A percentile compares a stretch with the other conserved stretches of the same genome.
Conservation (phyloP, 1,140 invertebrate species). For the Scaptodrosophila lebanonensis region DNA sequence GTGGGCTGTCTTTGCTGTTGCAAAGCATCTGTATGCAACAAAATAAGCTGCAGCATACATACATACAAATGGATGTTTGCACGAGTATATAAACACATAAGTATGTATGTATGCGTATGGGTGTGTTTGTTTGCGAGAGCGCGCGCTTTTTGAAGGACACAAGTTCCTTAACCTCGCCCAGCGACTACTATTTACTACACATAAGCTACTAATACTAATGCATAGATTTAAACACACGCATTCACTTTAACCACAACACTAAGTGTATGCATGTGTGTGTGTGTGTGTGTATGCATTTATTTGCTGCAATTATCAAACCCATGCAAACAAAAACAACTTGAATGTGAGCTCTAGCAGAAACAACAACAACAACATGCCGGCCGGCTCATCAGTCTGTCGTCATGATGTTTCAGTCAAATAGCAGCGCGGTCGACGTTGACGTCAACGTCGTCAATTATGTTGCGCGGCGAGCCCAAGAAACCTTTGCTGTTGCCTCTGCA, state of each 20-base stretch:
- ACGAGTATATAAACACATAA: background rate
- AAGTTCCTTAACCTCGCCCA: constrained; percentile 63
- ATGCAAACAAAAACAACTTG: too few species aligned
- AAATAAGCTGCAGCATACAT: constrained; percentile 11
- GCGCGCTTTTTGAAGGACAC: constrained; percentile 68
- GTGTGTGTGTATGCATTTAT: constrained; percentile 24
- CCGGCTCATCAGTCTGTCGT: too few species aligned
- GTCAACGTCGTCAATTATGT: too few species aligned
- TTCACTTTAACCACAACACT: constrained; percentile 20
- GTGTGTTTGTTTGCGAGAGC: constrained; percentile 20
- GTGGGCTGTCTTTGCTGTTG: too few species aligned
- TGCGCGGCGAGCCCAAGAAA: constrained; percentile 2
- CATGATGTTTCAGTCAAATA: too few species aligned
- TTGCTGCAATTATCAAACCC: constrained; percentile 57
- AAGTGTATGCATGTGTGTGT: constrained; percentile 1
- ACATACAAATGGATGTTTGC: constrained; percentile 12
- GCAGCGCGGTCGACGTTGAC: too few species aligned
- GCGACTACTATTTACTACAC: constrained; percentile 50
- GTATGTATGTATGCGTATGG: constrained; percentile 6
- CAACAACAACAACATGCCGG: too few species aligned
- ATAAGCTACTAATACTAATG: constrained; percentile 25
- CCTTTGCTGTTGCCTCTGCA: too few species aligned
- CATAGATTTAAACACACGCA: constrained; percentile 20
- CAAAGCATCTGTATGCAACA: too few species aligned
- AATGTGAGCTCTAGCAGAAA: too few species aligned